These are phyloP conservation scores for Passerculus sandwichensis DNA, from an alignment of 2,797 vertebrate genomes.

Conservation along the genomic window DNA sequence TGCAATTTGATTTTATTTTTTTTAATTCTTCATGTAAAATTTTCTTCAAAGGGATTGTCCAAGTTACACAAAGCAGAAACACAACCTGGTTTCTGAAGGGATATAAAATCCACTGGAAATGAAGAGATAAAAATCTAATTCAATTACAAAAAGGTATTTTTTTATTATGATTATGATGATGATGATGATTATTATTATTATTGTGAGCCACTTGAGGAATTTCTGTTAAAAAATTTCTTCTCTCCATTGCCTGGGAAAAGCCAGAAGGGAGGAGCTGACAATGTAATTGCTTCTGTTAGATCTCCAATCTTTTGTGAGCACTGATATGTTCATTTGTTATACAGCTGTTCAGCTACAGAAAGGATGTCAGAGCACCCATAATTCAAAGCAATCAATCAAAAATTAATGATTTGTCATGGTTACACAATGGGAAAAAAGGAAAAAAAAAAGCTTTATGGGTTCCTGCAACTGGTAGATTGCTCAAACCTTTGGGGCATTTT, in stretches of 20 bases:
- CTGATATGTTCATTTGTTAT: constrained; percentile 82
- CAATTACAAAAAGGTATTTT: constrained; percentile 61
- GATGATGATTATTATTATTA: neutral
- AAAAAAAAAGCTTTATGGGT: constrained; percentile 64
- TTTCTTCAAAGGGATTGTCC: constrained; percentile 62
- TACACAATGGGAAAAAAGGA: constrained; percentile 67
- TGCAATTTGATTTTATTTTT: constrained; percentile 58
- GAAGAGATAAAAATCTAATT: constrained; percentile 74
- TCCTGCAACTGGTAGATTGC: constrained; percentile 64
- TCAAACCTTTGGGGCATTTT: constrained; percentile 44
- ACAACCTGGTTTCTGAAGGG: neutral
- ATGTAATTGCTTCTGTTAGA: constrained; percentile 79
- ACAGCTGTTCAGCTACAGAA: constrained; percentile 80
- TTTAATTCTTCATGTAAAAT: constrained; percentile 69
- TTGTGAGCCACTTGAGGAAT: constrained; percentile 78
- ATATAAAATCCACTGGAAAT: constrained; percentile 55
- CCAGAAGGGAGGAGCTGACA: constrained; percentile 73
- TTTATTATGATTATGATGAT: neutral
- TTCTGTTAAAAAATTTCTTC: constrained; percentile 76
- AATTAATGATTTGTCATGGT: constrained; percentile 82
- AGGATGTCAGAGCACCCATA: constrained; percentile 79
- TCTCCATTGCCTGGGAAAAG: constrained; percentile 69
- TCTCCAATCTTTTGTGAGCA: constrained; percentile 79
- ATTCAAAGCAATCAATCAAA: constrained; percentile 83
- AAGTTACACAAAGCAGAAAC: constrained; percentile 6